Evolutionary conservation across 1,140 invertebrate species (phyloP), one percentile per base, ranked within the genome.

Genomic region (Spodoptera frugiperda): DNA sequence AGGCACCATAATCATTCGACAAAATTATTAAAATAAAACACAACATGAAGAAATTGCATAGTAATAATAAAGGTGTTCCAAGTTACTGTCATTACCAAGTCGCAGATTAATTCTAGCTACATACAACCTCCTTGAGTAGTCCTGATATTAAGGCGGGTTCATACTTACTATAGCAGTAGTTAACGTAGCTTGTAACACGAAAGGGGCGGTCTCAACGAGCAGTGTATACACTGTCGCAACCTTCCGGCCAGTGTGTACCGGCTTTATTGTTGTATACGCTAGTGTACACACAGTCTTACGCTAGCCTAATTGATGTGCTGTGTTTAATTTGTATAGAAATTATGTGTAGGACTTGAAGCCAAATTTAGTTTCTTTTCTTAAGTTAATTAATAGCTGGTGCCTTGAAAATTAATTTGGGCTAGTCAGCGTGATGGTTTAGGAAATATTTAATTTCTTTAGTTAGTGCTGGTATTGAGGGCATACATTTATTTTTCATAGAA

Each of bases 181-280:
- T 54, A 70, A 70, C 65, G 65, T 70, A n/a, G 54, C 46, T 68
- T 59, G 71, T 79, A 63, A 80, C 78, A 80, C 33, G 78, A 77
- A 80, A 80, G 70, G 78, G 78, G 78, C 78, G 78, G 78, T 30
- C 39, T 72, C 61, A 79, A 49, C 74, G 68, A 71, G n/a, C 54
- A 15, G n/a, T 80, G 74, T 80, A 71, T 74, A 77, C 78, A 68
- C 74, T 77, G 53, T 78, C 67, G 65, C 65, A 49, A 72, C 76
- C 67, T 77, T 70, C 51, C 67, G 74, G 53, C 65, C 54, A 57
- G 49, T 54, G 53, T 73, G 57, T 49, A 76, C 46, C 14, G 51
- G 72, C 72, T 71, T 53, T 70, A 59, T 77, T 53, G 55, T 51
- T n/a, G 70, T 44, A 44, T 63, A 65, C 67, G 33, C 54, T 54